Conservation (phyloP, 2,113 vertebrate genomes). For the Strix aluco region DNA sequence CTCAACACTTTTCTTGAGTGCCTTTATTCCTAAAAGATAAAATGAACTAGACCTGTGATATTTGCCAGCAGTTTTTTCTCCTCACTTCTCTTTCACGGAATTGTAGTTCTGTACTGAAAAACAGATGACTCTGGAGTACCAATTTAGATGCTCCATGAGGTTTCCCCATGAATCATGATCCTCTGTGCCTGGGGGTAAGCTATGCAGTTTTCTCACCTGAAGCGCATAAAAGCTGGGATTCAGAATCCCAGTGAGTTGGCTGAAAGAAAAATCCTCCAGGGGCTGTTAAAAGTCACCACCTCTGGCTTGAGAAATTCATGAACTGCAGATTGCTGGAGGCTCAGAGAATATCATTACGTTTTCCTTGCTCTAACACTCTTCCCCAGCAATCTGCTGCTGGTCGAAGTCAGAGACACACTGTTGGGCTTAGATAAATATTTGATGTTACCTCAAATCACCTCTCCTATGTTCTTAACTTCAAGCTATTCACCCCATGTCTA, state of each 20-base stretch:
- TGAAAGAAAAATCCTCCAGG: neutral
- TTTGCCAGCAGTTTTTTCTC: neutral
- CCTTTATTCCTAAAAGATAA: neutral
- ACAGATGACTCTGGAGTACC: neutral
- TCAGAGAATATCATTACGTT: neutral
- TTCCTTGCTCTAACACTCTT: neutral
- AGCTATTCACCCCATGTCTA: neutral
- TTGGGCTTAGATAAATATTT: neutral
- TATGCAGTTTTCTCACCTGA: neutral
- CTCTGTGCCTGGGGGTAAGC: neutral
- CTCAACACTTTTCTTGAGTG: neutral
- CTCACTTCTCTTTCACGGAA: neutral
- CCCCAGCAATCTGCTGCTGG: conserved; percentile 18
- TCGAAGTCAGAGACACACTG: neutral
- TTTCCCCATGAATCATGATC: neutral
- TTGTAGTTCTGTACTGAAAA: neutral
- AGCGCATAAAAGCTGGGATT: neutral
- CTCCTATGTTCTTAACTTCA: neutral
- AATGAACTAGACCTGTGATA: neutral
- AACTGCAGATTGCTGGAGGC: neutral
- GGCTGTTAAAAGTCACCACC: neutral
- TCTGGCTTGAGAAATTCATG: neutral
- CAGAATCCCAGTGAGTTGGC: neutral
- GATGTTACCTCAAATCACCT: neutral
- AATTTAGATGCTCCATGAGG: neutral